Evolutionary conservation across 2,797 vertebrate species (phyloP), one percentile per base, ranked within the genome.

Genomic region (Pelochelys cantorii): DNA sequence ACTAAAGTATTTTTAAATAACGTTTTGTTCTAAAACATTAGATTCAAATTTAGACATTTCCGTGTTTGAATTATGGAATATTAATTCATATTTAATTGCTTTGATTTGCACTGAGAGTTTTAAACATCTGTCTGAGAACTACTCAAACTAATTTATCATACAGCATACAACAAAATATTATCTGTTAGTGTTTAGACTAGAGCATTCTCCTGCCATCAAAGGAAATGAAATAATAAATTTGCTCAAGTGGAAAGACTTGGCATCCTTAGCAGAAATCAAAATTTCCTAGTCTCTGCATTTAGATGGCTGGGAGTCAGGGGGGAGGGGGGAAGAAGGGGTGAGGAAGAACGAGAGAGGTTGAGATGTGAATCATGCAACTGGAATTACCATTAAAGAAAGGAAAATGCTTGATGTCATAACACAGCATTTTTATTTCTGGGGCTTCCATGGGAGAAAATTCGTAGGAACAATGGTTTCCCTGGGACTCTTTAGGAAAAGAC

Each of bases 131-230:
- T 93, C 92, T 94, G 93, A 89, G 95, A 96, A 96, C 96, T 96
- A 96, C 96, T 90, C 96, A 96, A 97, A 96, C 94, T 93, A 95
- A 97, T 96, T 97, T 97, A 95, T 96, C 95, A 95, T 94, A 95
- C 96, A 96, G 90, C 96, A 95, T 96, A 93, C 92, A 95, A 97
- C 95, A 95, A 93, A 87, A 85, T 87, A 93, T 95, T 94, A 93
- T 94, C 90, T 95, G 94, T 95, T 95, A 93, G 89, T 93, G 90
- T 96, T 97, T 95, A 87, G 78, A 91, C 86, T 81, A 7, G 34
- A 87, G 2, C 1, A 93, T 84, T 94, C 71, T 93, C 89, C 86
- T 94, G 88, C 92, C 95, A 94, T 95, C 95, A 96, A 96, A 92
- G 52, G 60, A 89, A 94, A 91, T 87, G 92, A 96, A 94, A 93